Conservation (phyloP, 2,888 invertebrate genomes). For the Lapara coniferarum region DNA sequence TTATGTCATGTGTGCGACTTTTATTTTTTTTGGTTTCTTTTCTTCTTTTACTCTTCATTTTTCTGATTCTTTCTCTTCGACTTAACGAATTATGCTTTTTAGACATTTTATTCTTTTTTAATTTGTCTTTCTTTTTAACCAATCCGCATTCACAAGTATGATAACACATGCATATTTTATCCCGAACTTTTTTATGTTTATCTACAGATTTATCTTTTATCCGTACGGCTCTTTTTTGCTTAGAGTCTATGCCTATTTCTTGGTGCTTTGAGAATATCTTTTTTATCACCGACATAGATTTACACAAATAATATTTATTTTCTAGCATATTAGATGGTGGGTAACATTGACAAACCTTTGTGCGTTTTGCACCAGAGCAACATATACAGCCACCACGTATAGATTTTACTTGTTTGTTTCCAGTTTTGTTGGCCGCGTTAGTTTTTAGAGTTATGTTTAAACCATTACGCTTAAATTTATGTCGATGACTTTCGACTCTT, state of each 20-base stretch:
- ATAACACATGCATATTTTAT: conserved; percentile 28
- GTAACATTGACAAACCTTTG: conserved; percentile 8
- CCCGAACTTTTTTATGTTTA: not conserved
- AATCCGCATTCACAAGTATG: conserved; percentile 26
- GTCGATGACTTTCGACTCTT: conserved; percentile 1
- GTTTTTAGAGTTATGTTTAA: not conserved
- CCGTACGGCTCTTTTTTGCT: not conserved
- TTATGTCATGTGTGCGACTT: conserved; percentile 27
- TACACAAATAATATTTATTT: conserved; percentile 2
- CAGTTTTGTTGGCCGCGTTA: not conserved
- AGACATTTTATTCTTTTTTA: conserved; percentile 23
- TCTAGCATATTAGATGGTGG: not conserved
- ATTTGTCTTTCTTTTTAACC: not conserved
- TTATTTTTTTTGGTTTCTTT: conserved; percentile 27
- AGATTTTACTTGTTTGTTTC: not conserved
- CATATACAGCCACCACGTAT: conserved; percentile 1
- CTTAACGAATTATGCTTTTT: conserved; percentile 19
- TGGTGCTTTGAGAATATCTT: not conserved
- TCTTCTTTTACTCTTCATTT: conserved; percentile 23
- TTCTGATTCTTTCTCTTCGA: conserved; percentile 16
- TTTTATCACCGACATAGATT: not conserved
- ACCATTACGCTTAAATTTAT: conserved; percentile 15
- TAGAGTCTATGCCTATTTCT: not conserved
- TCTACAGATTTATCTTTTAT: not conserved
- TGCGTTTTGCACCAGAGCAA: not conserved